These are phyloP conservation scores for Zaprionus davidi DNA, from an alignment of 1,140 invertebrate species.

Conservation along the genomic window DNA sequence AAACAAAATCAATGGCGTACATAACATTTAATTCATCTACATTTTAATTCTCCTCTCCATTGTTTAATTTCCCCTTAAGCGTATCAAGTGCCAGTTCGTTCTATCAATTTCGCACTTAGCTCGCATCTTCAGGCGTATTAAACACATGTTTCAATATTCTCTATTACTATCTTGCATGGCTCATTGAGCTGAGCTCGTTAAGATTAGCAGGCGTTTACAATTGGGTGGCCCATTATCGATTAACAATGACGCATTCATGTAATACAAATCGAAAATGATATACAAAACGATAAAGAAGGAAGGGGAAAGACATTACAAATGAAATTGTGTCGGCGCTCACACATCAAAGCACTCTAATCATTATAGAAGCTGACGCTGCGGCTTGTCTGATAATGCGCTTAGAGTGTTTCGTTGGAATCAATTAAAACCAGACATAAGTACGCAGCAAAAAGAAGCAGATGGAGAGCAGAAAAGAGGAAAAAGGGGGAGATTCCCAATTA, in stretches of 20 bases:
- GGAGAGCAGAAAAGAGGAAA: background rate
- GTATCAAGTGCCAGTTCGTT: conserved; percentile 5
- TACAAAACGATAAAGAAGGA: background rate
- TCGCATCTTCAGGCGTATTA: conserved; percentile 4
- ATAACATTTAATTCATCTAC: too few relatives aligned
- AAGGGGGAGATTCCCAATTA: conserved; percentile 18
- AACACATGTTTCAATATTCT: conserved; percentile 10
- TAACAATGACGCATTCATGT: conserved; percentile 54
- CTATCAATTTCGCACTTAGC: background rate
- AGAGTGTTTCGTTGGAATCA: conserved; percentile 70
- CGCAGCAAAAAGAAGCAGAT: background rate
- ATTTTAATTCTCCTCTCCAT: too few relatives aligned
- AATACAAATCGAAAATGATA: conserved; percentile 69
- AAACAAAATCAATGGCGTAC: too few relatives aligned
- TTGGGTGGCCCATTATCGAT: conserved; percentile 55
- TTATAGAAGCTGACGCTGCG: conserved; percentile 62
- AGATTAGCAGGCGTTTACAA: conserved; percentile 51
- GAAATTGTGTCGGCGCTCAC: conserved; percentile 35
- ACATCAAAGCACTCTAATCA: conserved; percentile 73
- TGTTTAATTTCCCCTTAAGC: background rate
- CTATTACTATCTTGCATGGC: conserved; percentile 25
- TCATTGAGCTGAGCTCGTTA: conserved; percentile 54
- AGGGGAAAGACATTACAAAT: background rate
- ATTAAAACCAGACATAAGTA: conserved; percentile 60
- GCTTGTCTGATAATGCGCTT: conserved; percentile 53